phyloP scores from a whole-genome alignment of 2,113 vertebrate species.

The Procavia capensis region DNA sequence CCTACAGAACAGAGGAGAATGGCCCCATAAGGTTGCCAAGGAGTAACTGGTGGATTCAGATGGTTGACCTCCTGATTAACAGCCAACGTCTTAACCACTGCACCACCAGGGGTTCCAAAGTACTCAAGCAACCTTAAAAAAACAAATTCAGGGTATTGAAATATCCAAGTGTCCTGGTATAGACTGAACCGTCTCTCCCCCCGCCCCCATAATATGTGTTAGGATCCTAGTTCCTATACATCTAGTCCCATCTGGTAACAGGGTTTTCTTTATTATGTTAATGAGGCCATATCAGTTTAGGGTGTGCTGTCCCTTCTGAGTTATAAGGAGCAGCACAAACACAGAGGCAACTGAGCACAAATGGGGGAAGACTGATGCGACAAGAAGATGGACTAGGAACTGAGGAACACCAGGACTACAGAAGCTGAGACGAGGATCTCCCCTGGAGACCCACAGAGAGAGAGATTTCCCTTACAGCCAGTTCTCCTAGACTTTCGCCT shows the following conservation, averaged over 20 bases:
- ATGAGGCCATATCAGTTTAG: not conserved
- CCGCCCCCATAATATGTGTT: not conserved
- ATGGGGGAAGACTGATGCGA: not conserved
- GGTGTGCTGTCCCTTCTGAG: not conserved
- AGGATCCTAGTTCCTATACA: not conserved
- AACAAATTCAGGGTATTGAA: fast-evolving
- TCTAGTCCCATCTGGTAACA: not conserved
- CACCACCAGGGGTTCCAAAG: no score
- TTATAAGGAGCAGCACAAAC: not conserved
- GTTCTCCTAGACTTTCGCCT: not conserved
- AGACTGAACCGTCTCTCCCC: not conserved
- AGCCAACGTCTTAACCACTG: no score
- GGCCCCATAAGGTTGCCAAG: no score
- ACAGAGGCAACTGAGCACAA: not conserved
- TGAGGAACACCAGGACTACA: not conserved
- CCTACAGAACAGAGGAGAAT: no score
- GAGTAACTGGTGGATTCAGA: no score
- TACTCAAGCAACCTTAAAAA: not conserved
- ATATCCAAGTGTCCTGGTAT: not conserved
- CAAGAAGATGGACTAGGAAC: not conserved
- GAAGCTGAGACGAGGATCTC: not conserved
- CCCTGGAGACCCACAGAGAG: not conserved
- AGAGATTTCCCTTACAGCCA: not conserved
- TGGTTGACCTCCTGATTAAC: no score
- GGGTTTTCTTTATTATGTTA: not conserved